Conservation (phyloP, 2,113 vertebrate species). For the Corydoras maculifer region DNA sequence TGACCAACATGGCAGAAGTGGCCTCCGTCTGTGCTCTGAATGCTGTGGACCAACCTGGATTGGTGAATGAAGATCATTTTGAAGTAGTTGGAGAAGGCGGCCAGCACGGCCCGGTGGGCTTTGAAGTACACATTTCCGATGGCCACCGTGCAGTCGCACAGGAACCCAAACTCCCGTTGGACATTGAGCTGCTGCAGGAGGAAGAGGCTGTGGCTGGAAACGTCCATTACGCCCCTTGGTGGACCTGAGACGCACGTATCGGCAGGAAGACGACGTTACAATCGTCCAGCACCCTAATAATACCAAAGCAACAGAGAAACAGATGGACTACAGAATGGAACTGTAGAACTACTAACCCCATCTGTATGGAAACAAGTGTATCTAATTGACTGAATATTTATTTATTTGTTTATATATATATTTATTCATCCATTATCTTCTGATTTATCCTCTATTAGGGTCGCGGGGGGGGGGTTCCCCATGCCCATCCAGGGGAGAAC, state of each 20-base stretch:
- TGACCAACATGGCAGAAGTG: not conserved
- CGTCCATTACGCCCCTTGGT: constrained; percentile 74
- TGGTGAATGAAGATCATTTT: constrained; percentile 99
- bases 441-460: no score
- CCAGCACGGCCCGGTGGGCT: constrained; percentile 91
- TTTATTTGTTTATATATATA: no score
- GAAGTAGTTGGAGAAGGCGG: constrained; percentile 98
- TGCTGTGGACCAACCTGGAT: constrained; percentile 72
- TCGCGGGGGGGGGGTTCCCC: no score
- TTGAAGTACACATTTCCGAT: constrained; percentile 98
- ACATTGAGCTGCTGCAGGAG: constrained; percentile 96
- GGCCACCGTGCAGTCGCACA: constrained; percentile 95
- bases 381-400: no score
- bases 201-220: constrained; percentile 83
- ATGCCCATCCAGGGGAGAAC: no score
- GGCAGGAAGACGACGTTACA: constrained; percentile 13
- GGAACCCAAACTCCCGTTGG: constrained; percentile 94
- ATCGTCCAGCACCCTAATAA: no score
- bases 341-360: no score
- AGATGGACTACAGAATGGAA: no score
- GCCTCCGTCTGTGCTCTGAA: not conserved
- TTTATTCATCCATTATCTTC: no score
- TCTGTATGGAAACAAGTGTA: no score
- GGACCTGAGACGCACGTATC: constrained; percentile 29
- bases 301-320: no score